phyloP scores from a whole-genome alignment of 2,113 vertebrate species.

The Cranoglanis bouderius region DNA sequence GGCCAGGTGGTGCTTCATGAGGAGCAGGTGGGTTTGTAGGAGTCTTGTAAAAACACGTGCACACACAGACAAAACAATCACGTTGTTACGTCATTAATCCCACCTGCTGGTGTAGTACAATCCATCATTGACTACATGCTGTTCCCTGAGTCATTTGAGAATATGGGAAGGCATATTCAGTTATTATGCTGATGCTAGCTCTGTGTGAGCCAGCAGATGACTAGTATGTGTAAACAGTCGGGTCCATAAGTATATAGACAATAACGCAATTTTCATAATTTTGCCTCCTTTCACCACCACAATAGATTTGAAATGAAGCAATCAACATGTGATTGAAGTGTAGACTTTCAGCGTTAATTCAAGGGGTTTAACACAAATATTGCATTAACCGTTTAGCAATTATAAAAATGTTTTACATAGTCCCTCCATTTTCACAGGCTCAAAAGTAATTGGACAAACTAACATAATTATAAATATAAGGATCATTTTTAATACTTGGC shows the following conservation, averaged over 20 bases:
- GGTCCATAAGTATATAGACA: background rate
- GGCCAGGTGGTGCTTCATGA: constrained; percentile 93
- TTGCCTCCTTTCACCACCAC: background rate
- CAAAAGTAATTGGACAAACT: no score
- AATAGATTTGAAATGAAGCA: background rate
- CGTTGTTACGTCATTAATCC: background rate
- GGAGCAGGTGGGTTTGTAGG: constrained; percentile 79
- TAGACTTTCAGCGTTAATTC: background rate
- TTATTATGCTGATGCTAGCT: background rate
- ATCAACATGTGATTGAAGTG: background rate
- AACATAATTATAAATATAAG: no score
- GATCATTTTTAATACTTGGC: no score
- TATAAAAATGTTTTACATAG: no score
- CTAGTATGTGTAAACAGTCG: background rate
- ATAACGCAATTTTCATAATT: background rate
- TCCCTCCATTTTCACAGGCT: no score
- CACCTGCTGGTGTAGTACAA: background rate
- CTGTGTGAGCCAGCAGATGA: background rate
- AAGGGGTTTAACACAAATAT: no score
- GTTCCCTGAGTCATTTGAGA: background rate
- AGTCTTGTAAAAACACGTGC: background rate
- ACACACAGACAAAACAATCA: background rate
- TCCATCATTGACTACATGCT: background rate
- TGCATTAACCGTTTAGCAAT: no score
- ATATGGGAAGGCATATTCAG: background rate